Evolutionary conservation across 2,797 vertebrate species (phyloP), one percentile per base, ranked within the genome.

Genomic region (Falco columbarius): DNA sequence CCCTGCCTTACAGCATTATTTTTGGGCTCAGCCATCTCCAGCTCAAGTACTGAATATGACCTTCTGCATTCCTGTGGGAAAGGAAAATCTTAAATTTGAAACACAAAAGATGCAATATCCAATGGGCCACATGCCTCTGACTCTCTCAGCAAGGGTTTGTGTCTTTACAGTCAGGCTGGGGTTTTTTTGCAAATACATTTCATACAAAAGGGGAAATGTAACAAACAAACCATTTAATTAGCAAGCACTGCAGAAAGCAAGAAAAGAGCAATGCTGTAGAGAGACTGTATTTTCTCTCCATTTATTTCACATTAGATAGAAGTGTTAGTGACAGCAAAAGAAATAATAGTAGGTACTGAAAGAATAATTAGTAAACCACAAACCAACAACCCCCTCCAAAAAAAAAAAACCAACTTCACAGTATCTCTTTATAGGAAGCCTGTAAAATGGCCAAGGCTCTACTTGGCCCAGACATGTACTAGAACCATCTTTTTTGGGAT

Each of bases 221-320:
- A 80, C 54, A 92, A 96, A 66, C 51, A 62, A 89, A 84, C 38
- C 2, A 6, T 86, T 95, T 89, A 92, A 96, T 89, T 91, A 95
- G 75, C 67, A 92, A 61, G 46, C 87, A 80, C 38, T 89, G 42
- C 56, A 71, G 71, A 87, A 89, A 71, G 46, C 56, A 68, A 75
- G 63, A 72, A 92, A 76, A 95, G 70, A 91, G n/a, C 74, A 81
- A 26, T 75, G 32, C 30, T 92, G 38, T 30, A 38, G 55, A 76
- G 47, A 82, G 47, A n/a, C 67, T 91, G 56, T 52, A 27, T 59
- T 92, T 86, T 66, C 51, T 87, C 59, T 94, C 5, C 6, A 61
- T 87, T 90, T 85, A 62, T 71, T 90, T 91, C 81, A 74, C 59
- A 70, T 23, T 21, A 80, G 73, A 61, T 11, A 19, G 59, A 81